Conservation (phyloP, 53 echinoderm and acorn worm species). For the Apostichopus leukothele region DNA sequence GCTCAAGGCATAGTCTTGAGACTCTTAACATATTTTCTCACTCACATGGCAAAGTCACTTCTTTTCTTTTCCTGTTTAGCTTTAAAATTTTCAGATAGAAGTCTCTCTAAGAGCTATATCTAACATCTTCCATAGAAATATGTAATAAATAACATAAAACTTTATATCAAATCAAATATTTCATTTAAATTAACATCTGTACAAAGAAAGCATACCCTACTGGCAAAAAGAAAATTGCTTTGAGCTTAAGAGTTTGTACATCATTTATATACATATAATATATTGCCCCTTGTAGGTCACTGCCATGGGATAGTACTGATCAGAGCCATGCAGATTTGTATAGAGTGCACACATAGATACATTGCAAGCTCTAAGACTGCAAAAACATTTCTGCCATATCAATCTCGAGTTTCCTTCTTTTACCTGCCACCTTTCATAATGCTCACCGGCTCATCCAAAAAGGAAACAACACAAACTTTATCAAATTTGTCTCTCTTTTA, state of each 20-base stretch:
- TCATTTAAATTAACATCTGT: background rate
- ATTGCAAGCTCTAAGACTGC: too few species aligned
- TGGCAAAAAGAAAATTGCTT: background rate
- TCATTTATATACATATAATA: slow-evolving; percentile 3
- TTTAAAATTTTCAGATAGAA: too few species aligned
- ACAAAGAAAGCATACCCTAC: background rate
- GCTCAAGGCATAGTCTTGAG: too few species aligned
- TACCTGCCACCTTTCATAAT: too few species aligned
- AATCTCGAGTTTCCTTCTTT: too few species aligned
- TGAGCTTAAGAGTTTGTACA: slow-evolving; percentile 9
- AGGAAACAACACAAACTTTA: too few species aligned
- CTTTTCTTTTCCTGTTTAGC: too few species aligned
- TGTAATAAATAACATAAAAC: background rate
- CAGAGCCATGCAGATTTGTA: slow-evolving; percentile 4
- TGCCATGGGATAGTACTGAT: slow-evolving; percentile 41
- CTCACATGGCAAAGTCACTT: too few species aligned
- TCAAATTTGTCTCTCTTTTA: background rate
- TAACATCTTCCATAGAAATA: background rate
- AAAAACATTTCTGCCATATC: too few species aligned
- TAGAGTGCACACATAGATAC: slow-evolving; percentile 24
- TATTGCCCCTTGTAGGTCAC: slow-evolving; percentile 39
- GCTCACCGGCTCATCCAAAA: too few species aligned
- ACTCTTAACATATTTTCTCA: too few species aligned
- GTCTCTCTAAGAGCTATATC: too few species aligned
- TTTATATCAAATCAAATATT: background rate